Conservation (phyloP, 1,140 invertebrate genomes). For the Acarapis woodi region DNA sequence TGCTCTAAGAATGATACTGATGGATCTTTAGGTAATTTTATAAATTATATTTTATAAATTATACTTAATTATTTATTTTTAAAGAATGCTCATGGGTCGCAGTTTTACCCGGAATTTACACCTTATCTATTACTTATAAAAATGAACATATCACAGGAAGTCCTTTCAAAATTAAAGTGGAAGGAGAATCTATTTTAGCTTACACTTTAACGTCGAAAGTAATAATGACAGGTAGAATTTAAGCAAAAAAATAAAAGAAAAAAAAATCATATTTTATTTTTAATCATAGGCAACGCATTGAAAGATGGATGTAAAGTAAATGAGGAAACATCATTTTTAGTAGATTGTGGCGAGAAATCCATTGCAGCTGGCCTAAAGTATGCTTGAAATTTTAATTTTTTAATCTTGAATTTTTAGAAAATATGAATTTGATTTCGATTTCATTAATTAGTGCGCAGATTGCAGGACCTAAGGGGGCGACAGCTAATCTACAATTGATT, state of each 20-base stretch:
- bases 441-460: no score
- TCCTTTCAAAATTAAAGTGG: background rate
- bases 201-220: conserved; percentile 1
- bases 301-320: background rate
- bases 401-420: no score
- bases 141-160: conserved; percentile 1
- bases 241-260: no score
- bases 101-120: background rate
- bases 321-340: background rate
- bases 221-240: no score
- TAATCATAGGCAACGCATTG: background rate
- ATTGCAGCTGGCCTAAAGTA: background rate
- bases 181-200: conserved; percentile 1
- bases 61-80: no score
- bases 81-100: no score
- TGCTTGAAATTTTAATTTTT: no score
- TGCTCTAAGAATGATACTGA: no score
- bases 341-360: background rate
- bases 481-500: conserved; percentile 1
- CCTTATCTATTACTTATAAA: background rate
- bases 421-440: no score
- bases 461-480: conserved; percentile 1
- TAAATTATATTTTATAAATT: no score
- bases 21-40: no score
- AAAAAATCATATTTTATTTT: no score